Conservation (phyloP, 2,113 vertebrate species). For the Pyrgilauda ruficollis region DNA sequence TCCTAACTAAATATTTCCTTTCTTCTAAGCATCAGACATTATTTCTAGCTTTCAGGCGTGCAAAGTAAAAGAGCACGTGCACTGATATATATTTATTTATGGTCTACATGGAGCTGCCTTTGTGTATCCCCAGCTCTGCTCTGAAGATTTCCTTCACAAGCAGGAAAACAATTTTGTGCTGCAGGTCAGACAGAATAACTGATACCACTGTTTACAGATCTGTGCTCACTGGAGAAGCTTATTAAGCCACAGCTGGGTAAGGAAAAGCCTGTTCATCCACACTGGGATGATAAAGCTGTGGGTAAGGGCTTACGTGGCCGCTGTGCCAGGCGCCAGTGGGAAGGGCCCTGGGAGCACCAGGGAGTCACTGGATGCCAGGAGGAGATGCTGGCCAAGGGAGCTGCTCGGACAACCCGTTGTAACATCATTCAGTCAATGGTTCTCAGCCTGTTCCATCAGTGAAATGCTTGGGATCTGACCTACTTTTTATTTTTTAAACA, state of each 20-base stretch:
- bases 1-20: conserved; percentile 56
- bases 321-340: fast-evolving
- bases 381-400: background rate
- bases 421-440: background rate
- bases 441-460: background rate
- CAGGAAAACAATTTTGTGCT: background rate
- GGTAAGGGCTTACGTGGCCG: fast-evolving
- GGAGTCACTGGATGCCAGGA: background rate
- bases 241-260: background rate
- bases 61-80: background rate
- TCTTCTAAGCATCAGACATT: conserved; percentile 33
- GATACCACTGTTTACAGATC: background rate
- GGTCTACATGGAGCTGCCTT: background rate
- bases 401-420: background rate
- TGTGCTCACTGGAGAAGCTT: background rate
- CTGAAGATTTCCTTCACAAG: conserved; percentile 36
- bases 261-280: background rate
- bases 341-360: background rate
- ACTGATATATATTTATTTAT: conserved; percentile 26
- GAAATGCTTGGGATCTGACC: background rate
- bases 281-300: background rate
- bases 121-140: conserved; percentile 5
- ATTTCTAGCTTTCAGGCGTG: conserved; percentile 24
- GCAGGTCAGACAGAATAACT: conserved; percentile 41
- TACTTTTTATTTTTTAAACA: background rate